Base-by-base conservation (phyloP, 2,797 vertebrate species). In the Corythornis leucogaster region DNA sequence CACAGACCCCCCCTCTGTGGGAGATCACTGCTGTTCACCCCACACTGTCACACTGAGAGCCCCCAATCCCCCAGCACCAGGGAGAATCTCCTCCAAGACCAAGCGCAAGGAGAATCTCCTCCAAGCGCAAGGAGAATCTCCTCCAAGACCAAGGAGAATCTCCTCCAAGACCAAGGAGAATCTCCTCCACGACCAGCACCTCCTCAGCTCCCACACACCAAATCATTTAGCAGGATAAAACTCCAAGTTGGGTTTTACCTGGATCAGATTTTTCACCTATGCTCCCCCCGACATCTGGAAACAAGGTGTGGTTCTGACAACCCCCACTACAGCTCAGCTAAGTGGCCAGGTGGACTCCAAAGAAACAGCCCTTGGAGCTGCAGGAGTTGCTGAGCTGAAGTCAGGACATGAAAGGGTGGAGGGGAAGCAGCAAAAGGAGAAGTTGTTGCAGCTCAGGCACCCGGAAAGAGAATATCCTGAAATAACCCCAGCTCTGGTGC, bases 1-100 rank as follows among this genome's bases (percentile, higher is more conserved):
- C 1, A 2, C 2, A 28, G 28, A 10, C 11, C 12, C 24, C 15
- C 67, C 3, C 61, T 35, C 8, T 8, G 12, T 5, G 5, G 64
- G 45, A 26, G 40, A 12, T 7, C 1, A 7, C 48, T 46, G 57
- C 46, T 22, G 1, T 9, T 30, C 59, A 35, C 61, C 28, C 0
- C 0, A 42, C 48, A 54, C 0, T 57, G 22, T 30, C 46, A 6
- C 58, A 25, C 8, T 1, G 1, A 1, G 35, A 86, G 46, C 50
- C 25, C 43, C 51, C 30, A 77, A 45, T 17, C 30, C 46, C 18
- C 18, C 19, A 15, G 43, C 25, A 71, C 15, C 26, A 16, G 12
- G 40, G 30, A 35, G 35, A 35, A 35, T 35, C 35, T 35, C 35
- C 35, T 35, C 35, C 35, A 35, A 35, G 35, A 35, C 35, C 35